These are phyloP conservation scores for Pseudomyrmex gracilis DNA, from an alignment of 1,140 invertebrate species.

Conservation along the genomic window DNA sequence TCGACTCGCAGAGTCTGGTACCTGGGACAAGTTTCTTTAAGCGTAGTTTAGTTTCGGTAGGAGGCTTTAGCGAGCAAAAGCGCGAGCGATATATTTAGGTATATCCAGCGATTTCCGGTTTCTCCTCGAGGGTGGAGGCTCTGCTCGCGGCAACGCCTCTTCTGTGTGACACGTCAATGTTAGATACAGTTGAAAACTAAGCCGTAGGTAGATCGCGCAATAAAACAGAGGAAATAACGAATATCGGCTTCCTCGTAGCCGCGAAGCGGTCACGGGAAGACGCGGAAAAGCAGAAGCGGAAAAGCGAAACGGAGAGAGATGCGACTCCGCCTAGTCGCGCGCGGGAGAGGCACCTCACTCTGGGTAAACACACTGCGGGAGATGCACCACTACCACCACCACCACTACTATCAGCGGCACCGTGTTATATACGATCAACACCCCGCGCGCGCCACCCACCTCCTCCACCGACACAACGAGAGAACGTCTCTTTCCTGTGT, in stretches of 20 bases:
- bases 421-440: slow-evolving; percentile 65
- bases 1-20: slow-evolving; percentile 38
- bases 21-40: slow-evolving; percentile 41
- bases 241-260: slow-evolving; percentile 41
- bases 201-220: slow-evolving; percentile 14
- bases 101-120: slow-evolving; percentile 1
- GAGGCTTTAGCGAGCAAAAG: not conserved
- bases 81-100: slow-evolving; percentile 17
- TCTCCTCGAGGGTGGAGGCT: slow-evolving; percentile 41
- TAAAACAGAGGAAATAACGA: not conserved
- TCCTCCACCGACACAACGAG: slow-evolving; percentile 5
- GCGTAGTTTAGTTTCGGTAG: not conserved
- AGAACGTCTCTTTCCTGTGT: slow-evolving; percentile 50
- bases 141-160: slow-evolving; percentile 57
- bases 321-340: slow-evolving; percentile 68
- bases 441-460: slow-evolving; percentile 48
- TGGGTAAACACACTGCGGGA: slow-evolving; percentile 72
- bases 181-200: slow-evolving; percentile 21
- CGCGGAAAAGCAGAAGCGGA: slow-evolving; percentile 48
- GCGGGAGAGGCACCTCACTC: slow-evolving; percentile 57
- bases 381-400: slow-evolving; percentile 65
- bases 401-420: slow-evolving; percentile 37
- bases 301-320: slow-evolving; percentile 11
- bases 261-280: slow-evolving; percentile 47
- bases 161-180: slow-evolving; percentile 57